Percentiles rank a stretch among this genome's conserved stretches.
phyloP scores from a whole-genome alignment of 2,888 invertebrate genomes.

The Aelia acuminata region DNA sequence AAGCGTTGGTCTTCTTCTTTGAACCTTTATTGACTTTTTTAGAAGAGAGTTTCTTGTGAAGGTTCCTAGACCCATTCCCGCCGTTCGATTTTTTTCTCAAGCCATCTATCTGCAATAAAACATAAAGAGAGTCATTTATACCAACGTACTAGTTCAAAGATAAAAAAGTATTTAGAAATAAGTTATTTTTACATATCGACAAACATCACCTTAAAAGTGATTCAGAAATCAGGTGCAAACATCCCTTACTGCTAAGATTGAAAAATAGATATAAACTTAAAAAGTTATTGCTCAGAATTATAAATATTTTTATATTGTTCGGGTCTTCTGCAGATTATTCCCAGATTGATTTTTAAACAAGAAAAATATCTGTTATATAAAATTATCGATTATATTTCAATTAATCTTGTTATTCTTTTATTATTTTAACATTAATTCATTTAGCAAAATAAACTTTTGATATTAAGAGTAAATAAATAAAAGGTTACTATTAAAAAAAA shows the following conservation, averaged over 20 bases:
- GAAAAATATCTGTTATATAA: too few relatives aligned
- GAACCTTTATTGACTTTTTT: slow-evolving; percentile 39
- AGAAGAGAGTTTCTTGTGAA: slow-evolving; percentile 39
- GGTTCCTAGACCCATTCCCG: slow-evolving; percentile 7
- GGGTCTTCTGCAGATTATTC: too few relatives aligned
- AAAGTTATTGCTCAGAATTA: too few relatives aligned
- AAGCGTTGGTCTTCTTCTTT: slow-evolving; percentile 8
- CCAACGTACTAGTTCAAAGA: neutral
- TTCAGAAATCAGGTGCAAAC: neutral
- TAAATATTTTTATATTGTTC: too few relatives aligned
- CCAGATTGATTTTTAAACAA: too few relatives aligned
- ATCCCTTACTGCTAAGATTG: neutral
- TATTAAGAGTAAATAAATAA: too few relatives aligned
- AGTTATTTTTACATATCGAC: neutral
- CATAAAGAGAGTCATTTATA: neutral
- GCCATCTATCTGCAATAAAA: slow-evolving; percentile 20
- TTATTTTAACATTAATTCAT: too few relatives aligned
- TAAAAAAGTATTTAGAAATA: neutral
- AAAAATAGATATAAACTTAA: neutral
- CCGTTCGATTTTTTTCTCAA: slow-evolving; percentile 15
- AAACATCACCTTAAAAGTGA: neutral
- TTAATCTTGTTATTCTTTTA: too few relatives aligned
- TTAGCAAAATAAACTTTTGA: too few relatives aligned
- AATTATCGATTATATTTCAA: too few relatives aligned
- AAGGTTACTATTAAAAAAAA: too few relatives aligned